Evolutionary conservation across 2,888 invertebrate genomes (phyloP).

Genomic region (Stratiomys singularior): DNA sequence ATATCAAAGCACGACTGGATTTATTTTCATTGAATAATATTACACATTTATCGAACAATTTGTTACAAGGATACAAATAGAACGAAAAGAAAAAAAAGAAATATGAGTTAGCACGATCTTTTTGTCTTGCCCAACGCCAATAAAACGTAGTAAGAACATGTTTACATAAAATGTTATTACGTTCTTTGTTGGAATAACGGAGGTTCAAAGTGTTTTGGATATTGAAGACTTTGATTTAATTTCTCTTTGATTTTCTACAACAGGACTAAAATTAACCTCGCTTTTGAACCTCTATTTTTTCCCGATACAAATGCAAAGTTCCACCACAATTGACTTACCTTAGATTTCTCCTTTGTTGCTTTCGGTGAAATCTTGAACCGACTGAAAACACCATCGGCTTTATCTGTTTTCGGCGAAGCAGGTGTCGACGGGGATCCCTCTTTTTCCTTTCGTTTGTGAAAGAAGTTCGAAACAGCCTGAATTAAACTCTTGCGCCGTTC

Average conservation of each 20-base stretch:
- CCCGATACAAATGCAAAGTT: too few species aligned
- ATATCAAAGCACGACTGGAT: slow-evolving; percentile 72
- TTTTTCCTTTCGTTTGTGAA: slow-evolving; percentile 76
- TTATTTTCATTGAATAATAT: slow-evolving; percentile 21
- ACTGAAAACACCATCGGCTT: slow-evolving; percentile 65
- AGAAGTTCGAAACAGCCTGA: slow-evolving; percentile 84
- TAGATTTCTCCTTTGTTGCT: slow-evolving; percentile 71
- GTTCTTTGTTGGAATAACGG: neutral
- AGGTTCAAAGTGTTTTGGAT: neutral
- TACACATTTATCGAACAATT: slow-evolving; percentile 40
- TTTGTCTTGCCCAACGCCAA: slow-evolving; percentile 35
- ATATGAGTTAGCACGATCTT: slow-evolving; percentile 42
- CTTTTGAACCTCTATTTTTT: too few species aligned
- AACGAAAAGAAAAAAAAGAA: slow-evolving; percentile 30
- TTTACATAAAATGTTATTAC: neutral
- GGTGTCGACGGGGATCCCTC: slow-evolving; percentile 70
- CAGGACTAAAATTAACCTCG: too few species aligned
- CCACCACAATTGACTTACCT: slow-evolving; percentile 66
- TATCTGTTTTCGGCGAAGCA: slow-evolving; percentile 53
- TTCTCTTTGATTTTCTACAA: too few species aligned
- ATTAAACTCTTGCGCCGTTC: slow-evolving; percentile 84
- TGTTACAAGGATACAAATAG: slow-evolving; percentile 17
- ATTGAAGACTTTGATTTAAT: too few species aligned
- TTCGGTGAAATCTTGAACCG: slow-evolving; percentile 72
- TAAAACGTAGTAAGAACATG: neutral